phyloP scores from a whole-genome alignment of 2,797 vertebrate species.

The Todus mexicanus region DNA sequence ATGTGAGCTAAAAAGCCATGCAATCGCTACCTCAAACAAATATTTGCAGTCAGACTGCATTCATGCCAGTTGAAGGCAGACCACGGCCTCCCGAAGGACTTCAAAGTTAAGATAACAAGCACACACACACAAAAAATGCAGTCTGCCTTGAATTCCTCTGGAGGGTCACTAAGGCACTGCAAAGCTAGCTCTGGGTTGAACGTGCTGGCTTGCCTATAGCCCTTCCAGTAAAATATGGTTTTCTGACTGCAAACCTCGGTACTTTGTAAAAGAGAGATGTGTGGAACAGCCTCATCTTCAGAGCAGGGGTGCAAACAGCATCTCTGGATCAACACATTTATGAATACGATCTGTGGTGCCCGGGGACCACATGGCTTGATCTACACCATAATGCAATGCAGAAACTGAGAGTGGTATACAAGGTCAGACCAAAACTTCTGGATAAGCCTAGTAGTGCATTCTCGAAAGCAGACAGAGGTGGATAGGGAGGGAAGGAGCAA shows the following conservation, averaged over 20 bases:
- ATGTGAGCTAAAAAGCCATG: neutral
- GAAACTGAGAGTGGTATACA: rapidly evolving
- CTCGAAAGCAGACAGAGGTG: neutral
- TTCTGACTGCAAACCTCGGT: neutral
- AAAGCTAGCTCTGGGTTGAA: neutral
- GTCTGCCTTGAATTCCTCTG: slow-evolving; percentile 18
- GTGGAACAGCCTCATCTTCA: neutral
- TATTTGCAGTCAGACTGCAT: neutral
- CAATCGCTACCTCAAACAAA: neutral
- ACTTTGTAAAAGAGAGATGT: neutral
- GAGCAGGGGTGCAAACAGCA: neutral
- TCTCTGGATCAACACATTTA: neutral
- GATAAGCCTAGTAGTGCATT: neutral
- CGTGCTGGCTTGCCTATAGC: neutral
- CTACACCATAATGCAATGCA: rapidly evolving
- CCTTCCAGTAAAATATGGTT: neutral
- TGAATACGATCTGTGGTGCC: neutral
- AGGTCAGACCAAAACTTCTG: neutral
- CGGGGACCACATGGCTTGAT: neutral
- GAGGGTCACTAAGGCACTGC: slow-evolving; percentile 7
- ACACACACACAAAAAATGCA: neutral
- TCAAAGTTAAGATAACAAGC: slow-evolving; percentile 38
- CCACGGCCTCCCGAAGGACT: neutral
- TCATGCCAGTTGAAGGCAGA: neutral
- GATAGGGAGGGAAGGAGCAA: neutral